Evolutionary conservation across 2,797 vertebrate genomes (phyloP), one percentile per base, ranked within the genome.

Genomic region (Onychomys torridus): DNA sequence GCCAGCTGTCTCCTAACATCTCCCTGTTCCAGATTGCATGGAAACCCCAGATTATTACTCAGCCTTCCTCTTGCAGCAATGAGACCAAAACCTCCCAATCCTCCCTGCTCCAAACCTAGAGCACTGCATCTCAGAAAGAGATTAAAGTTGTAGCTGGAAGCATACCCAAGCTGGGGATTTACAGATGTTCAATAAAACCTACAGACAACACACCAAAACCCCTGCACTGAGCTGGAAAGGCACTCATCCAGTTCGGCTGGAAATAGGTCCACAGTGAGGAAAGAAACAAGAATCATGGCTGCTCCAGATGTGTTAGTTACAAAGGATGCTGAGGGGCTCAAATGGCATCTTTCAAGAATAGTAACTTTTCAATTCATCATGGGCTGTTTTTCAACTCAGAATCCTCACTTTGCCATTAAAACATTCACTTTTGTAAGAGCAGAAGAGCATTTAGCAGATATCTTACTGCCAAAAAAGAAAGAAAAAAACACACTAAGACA

Each of bases 171-270:
- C 94, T 67, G 87, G 93, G 89, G 52, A 92, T 92, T 96, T 97
- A 91, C 97, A 98, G 97, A 97, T 97, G 96, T 96, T 97, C 97
- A 79, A 71, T 81, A 94, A 96, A 97, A 97, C 90, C 76, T 89
- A 77, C 71, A 96, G 91, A 76, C 86, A 93, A 95, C 93, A 79
- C 78, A 86, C 89, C 89, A 49, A 87, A 97, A 77, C 59, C 97
- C 90, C 90, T 17, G 49, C 61, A 19, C 89, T 23, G 84, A 94
- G 88, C 87, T 73, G 90, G 59, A 65, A 93, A 96, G 92, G 97
- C 92, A 49, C 23, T 6, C 32, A 5, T 95, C 96, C 97, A 97
- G 95, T 96, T 75, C 52, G 1, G 71, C 6, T 93, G 91, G 92
- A 97, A 95, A 89, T 78, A 75, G 83, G 94, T 93, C 97, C 76